These are phyloP conservation scores for Saturnia japonica DNA, from an alignment of 2,888 invertebrate species.

Conservation along the genomic window DNA sequence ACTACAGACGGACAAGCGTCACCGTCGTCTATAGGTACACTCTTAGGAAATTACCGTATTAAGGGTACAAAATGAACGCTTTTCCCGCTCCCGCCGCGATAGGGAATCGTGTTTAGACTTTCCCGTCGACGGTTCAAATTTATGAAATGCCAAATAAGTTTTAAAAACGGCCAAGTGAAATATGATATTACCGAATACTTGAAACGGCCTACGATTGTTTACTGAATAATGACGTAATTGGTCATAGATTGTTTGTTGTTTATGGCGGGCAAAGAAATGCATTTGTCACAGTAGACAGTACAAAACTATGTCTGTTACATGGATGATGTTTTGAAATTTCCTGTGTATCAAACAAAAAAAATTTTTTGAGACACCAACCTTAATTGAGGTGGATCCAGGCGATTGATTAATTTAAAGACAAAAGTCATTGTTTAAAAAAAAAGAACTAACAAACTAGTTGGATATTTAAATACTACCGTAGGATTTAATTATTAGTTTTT, in stretches of 20 bases:
- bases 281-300: not conserved
- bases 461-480: not conserved
- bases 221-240: not conserved
- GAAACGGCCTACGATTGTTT: not conserved
- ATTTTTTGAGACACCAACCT: not conserved
- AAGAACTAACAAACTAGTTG: not conserved
- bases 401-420: not conserved
- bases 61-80: not conserved
- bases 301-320: constrained; percentile 3
- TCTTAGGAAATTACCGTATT: not conserved
- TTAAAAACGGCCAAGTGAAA: not conserved
- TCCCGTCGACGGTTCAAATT: not conserved
- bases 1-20: not conserved
- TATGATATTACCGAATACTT: not conserved
- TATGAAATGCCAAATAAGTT: not conserved
- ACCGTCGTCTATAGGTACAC: not conserved
- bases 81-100: not conserved
- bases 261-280: not conserved
- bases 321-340: not conserved
- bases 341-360: not conserved
- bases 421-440: not conserved
- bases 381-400: not conserved
- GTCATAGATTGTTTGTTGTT: not conserved
- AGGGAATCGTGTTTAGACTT: not conserved
- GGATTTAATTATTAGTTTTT: not conserved